Conservation (phyloP, 30 jellyfish, hydroid and myxozoan genomes). For the Hydra vulgaris region DNA sequence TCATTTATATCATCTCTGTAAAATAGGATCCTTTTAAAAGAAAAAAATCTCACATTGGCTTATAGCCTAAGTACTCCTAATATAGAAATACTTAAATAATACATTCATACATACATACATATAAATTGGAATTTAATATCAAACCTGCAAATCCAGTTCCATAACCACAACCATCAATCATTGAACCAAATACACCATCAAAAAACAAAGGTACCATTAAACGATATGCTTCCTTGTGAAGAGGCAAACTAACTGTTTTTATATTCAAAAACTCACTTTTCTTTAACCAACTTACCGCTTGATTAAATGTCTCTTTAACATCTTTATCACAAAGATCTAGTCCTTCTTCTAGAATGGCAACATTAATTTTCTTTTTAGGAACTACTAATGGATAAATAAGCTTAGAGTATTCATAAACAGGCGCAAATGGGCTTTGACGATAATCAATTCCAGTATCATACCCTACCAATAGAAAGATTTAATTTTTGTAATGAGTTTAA, state of each 20-base stretch:
- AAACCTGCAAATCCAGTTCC: constrained; percentile 28
- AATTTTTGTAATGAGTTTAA: too few species aligned
- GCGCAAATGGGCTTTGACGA: constrained; percentile 7
- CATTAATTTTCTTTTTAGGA: background rate
- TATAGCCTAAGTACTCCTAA: too few species aligned
- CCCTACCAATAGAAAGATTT: background rate
- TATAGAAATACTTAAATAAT: too few species aligned
- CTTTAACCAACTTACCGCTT: background rate
- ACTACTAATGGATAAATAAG: constrained; percentile 4
- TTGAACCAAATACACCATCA: constrained; percentile 4
- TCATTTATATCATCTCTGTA: too few species aligned
- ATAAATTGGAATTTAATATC: background rate
- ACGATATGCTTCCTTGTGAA: background rate
- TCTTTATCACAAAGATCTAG: constrained; percentile 19
- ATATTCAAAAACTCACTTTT: constrained; percentile 1
- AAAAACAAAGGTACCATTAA: background rate
- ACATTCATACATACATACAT: too few species aligned
- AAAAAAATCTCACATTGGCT: too few species aligned
- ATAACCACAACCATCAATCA: constrained; percentile 27
- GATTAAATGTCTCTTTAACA: background rate
- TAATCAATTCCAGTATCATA: constrained; percentile 17
- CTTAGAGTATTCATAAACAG: constrained; percentile 18
- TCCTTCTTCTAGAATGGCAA: constrained; percentile 19
- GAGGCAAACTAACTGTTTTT: constrained; percentile 1
- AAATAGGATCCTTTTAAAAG: too few species aligned